These are phyloP conservation scores for Chrysolina haemoptera DNA, from an alignment of 2,888 invertebrate genomes.

Conservation along the genomic window DNA sequence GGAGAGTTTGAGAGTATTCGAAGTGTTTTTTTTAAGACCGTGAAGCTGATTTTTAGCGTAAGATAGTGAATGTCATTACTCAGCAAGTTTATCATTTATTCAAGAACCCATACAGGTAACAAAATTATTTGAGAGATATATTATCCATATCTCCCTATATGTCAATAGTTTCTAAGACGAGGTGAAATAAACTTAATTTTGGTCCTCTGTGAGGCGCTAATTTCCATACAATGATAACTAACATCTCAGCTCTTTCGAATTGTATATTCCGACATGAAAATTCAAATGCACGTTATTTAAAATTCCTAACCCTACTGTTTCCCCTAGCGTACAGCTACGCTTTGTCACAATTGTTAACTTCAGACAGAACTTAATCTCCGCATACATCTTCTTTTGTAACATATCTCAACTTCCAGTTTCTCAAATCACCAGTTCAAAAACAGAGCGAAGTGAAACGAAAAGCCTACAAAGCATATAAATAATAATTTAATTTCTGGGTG, in stretches of 20 bases:
- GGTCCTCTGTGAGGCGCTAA: too few species aligned
- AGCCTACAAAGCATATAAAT: constrained; percentile 47
- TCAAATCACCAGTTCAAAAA: constrained; percentile 43
- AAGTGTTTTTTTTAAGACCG: too few species aligned
- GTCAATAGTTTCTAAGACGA: too few species aligned
- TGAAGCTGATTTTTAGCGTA: too few species aligned
- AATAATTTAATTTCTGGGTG: constrained; percentile 42
- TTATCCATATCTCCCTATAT: too few species aligned
- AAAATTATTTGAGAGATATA: too few species aligned
- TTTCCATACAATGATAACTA: too few species aligned
- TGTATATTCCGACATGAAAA: neutral
- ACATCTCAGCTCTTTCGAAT: neutral
- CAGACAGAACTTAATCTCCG: constrained; percentile 38
- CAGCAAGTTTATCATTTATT: too few species aligned
- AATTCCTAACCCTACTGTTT: constrained; percentile 11
- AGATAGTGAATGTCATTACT: too few species aligned
- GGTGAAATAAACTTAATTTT: too few species aligned
- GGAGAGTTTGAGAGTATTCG: too few species aligned
- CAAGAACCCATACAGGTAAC: too few species aligned
- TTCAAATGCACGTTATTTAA: neutral
- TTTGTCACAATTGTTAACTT: constrained; percentile 31
- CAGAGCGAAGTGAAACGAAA: constrained; percentile 37
- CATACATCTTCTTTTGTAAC: constrained; percentile 43
- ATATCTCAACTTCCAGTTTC: constrained; percentile 42
- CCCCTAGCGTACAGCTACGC: neutral